Evolutionary conservation across 2,113 vertebrate species (phyloP).

Genomic region (Orientallactaga bullata): DNA sequence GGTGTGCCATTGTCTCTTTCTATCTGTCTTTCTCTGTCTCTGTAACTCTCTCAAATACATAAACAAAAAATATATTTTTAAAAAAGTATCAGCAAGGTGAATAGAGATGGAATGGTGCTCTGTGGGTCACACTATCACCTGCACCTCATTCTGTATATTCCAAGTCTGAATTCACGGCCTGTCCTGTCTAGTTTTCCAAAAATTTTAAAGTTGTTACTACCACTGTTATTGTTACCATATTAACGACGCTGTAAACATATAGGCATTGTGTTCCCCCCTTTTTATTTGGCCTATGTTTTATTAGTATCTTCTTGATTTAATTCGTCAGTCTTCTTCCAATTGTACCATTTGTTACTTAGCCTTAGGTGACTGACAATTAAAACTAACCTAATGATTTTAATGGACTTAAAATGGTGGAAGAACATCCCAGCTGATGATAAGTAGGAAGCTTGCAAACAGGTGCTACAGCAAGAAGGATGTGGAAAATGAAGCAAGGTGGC

Average conservation of each 20-base stretch:
- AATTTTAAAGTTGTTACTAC: not conserved
- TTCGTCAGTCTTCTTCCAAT: slow-evolving; percentile 73
- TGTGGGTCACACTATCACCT: not conserved
- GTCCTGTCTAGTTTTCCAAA: not conserved
- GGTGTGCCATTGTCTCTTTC: no score
- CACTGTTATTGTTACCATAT: not conserved
- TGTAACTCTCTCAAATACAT: no score
- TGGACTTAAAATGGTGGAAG: slow-evolving; percentile 73
- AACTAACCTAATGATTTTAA: slow-evolving; percentile 77
- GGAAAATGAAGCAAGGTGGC: not conserved
- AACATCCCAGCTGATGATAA: slow-evolving; percentile 47
- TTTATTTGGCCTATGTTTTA: slow-evolving; percentile 37
- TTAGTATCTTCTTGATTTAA: slow-evolving; percentile 69
- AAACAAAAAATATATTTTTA: no score
- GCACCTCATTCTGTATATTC: not conserved
- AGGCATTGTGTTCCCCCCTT: slow-evolving; percentile 45
- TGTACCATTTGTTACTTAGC: slow-evolving; percentile 64
- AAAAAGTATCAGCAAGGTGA: fast-evolving
- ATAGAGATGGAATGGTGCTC: not conserved
- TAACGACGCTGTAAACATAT: slow-evolving; percentile 18
- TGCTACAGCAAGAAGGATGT: not conserved
- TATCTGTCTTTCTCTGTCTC: no score
- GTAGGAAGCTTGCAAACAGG: not conserved
- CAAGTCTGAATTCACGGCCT: not conserved
- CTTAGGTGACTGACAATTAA: slow-evolving; percentile 69